phyloP scores from a whole-genome alignment of 2,113 vertebrate genomes.

The Accipiter cooperii region DNA sequence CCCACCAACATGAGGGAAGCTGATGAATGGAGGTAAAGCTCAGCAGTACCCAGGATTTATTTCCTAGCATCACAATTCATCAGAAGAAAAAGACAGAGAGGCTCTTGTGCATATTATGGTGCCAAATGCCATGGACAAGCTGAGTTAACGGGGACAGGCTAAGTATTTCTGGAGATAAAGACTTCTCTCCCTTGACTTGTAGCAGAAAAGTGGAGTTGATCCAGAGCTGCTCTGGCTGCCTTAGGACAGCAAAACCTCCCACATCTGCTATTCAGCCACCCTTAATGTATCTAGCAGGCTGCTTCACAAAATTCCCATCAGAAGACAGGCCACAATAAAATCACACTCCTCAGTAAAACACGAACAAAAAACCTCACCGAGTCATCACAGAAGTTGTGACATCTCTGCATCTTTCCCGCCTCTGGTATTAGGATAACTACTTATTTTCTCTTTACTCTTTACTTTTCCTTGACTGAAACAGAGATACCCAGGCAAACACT shows the following conservation, averaged over 20 bases:
- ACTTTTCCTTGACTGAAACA: not conserved
- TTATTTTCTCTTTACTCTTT: not conserved
- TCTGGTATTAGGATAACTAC: not conserved
- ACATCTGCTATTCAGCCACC: not conserved
- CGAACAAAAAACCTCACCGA: not conserved
- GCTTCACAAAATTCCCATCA: not conserved
- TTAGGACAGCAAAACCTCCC: not conserved
- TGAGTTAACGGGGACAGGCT: not conserved
- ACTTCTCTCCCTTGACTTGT: not conserved
- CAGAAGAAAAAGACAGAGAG: not conserved
- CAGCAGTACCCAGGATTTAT: not conserved
- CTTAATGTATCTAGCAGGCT: not conserved
- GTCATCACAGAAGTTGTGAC: not conserved
- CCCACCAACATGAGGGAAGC: fast-evolving
- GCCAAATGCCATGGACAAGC: not conserved
- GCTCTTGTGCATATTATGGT: not conserved
- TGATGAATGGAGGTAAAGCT: not conserved
- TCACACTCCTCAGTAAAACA: not conserved
- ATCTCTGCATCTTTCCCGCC: not conserved
- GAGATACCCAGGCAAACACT: not conserved
- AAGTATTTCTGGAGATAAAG: not conserved
- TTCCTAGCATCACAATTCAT: not conserved
- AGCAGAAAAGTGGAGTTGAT: not conserved
- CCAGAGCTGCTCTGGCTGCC: not conserved
- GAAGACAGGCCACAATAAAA: not conserved